Evolutionary conservation across 2,888 invertebrate genomes (phyloP), one percentile per base, ranked within the genome.

Genomic region (Papilio demoleus): DNA sequence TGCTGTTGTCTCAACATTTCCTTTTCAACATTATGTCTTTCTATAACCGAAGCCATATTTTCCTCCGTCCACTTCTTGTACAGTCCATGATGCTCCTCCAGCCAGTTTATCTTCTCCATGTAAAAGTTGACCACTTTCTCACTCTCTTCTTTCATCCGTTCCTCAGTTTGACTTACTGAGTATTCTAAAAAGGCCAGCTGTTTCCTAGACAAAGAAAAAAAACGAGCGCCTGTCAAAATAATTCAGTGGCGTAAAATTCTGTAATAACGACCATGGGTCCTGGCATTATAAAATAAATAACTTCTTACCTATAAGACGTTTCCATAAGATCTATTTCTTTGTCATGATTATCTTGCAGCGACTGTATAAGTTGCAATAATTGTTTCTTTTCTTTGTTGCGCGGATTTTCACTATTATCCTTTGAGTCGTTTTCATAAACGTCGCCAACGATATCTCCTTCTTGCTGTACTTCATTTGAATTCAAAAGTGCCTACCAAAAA

Each of bases 241-340:
- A 50, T 31, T 53, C 9, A 42, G 42, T 6, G n/a, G n/a, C 6
- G 40, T 1, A n/a, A 40, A 40, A 40, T 1, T 40, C 11, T 36
- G 36, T 36, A 36, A 0, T 2, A 19, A n/a, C n/a, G n/a, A n/a
- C n/a, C n/a, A n/a, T n/a, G n/a, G n/a, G n/a, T n/a, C n/a, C 31
- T 4, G 6, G 31, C 31, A 31, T 4, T 4, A 31, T 31, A 31
- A 6, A 6, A 31, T 4, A 6, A 31, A 31, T 31, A n/a, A n/a
- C n/a, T n/a, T 14, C 53, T 64, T 83, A 94, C 94, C 94, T 94
- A 73, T 94, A 94, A 0, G 94, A 94, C 69, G 93, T 94, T 79
- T 94, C 94, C 89, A 94, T 89, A 42, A 94, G 80, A 80, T 94
- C 94, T 45, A 94, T 89, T 81, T 94, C 94, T 73, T 94, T 94